Evolutionary conservation across 2,113 vertebrate genomes (phyloP), one percentile per base, ranked within the genome.

Genomic region (Salvelinus namaycush): DNA sequence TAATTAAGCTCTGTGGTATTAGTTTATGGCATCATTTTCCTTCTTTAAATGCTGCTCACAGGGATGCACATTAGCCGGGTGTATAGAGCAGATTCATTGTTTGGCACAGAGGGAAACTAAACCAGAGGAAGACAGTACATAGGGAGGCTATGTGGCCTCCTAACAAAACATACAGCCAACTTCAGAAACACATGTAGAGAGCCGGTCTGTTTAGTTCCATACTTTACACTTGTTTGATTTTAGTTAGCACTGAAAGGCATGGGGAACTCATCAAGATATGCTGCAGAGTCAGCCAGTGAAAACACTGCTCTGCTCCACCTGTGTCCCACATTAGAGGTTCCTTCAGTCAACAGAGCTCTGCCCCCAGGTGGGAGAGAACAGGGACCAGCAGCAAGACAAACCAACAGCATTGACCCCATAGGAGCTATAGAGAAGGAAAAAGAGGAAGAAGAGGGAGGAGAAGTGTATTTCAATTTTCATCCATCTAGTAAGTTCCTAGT

Each of bases 1-100:
- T 88, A 84, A 86, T 86, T 84, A 84, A 79, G 80, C 73, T 69
- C 71, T 27, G 59, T 14, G 72, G 72, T 83, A 75, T 83, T 70
- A 73, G 74, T 76, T 59, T 48, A 75, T 49, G 64, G 72, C 66
- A 76, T 75, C 80, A 75, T 77, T 87, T 79, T 84, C 74, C 75
- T 75, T 77, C 76, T 80, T 79, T 73, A 54, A 75, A 57, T 65
- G 57, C 59, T 22, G 34, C 48, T 71, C 70, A 79, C 26, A 68
- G 49, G 71, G 74, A 72, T 39, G 65, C 18, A 64, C 73, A 70
- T 75, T 77, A 76, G 67, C 62, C 22, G 20, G 48, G 72, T 76
- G 76, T 60, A 72, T 62, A 29, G 77, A 76, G 60, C 71, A 60
- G 73, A 74, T 64, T 70, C 27, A 73, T 69, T 76, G 51, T 71